These are phyloP conservation scores for Henricia sp. DNA, from an alignment of 53 echinoderm and acorn worm species.

Conservation along the genomic window DNA sequence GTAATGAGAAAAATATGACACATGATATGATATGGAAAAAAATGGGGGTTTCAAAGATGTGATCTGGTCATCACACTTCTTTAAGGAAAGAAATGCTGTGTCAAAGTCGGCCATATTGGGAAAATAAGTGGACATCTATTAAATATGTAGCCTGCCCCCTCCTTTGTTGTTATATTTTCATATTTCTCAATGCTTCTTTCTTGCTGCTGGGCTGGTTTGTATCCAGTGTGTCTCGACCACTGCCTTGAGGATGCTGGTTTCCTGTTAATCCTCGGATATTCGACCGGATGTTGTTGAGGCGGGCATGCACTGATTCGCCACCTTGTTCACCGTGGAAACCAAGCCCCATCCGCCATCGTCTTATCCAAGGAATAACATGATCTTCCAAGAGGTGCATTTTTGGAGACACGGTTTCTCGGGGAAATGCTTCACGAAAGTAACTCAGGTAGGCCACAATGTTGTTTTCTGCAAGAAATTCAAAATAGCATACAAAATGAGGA, in stretches of 20 bases:
- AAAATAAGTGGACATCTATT: no score
- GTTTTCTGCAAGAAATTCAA: constrained; percentile 9
- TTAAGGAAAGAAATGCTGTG: no score
- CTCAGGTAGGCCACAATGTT: constrained; percentile 5
- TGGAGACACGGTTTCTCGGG: constrained; percentile 26
- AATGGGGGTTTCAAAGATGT: no score
- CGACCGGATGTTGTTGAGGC: constrained; percentile 49
- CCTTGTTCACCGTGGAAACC: constrained; percentile 59
- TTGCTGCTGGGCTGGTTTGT: constrained; percentile 40
- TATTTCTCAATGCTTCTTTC: neutral
- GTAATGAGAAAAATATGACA: no score
- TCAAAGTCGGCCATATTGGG: no score
- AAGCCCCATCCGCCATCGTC: constrained; percentile 46
- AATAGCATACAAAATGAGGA: neutral
- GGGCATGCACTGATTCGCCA: constrained; percentile 48
- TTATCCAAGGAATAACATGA: constrained; percentile 45
- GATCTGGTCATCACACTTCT: no score
- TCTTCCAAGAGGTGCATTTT: constrained; percentile 62
- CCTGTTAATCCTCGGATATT: constrained; percentile 20
- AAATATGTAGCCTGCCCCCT: no score
- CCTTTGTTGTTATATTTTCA: no score
- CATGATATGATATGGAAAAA: no score
- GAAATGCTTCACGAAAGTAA: constrained; percentile 18
- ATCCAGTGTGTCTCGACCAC: constrained; percentile 21
- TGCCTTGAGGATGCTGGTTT: neutral